Percentiles rank a stretch among this genome's conserved stretches.
phyloP scores from a whole-genome alignment of 23 tunicate species.

The Halocynthia roretzi region DNA sequence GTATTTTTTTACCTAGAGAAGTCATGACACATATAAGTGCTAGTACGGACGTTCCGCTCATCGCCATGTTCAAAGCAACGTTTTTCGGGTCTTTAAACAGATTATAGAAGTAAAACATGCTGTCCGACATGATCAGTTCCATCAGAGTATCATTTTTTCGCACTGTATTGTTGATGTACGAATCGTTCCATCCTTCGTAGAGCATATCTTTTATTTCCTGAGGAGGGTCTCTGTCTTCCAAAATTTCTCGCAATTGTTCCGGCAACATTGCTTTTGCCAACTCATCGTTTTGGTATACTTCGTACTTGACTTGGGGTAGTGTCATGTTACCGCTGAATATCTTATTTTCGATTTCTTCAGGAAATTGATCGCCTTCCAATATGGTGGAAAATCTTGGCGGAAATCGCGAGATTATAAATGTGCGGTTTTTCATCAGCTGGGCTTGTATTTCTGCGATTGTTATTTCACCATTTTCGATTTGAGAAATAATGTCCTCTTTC shows the following conservation, averaged over 20 bases:
- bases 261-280: constrained; percentile 42
- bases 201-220: constrained; percentile 26
- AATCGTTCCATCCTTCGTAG: constrained; percentile 41
- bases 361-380: constrained; percentile 43
- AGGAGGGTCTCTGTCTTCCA: constrained; percentile 56
- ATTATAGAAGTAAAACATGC: constrained; percentile 54
- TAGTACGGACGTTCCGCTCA: constrained; percentile 40
- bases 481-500: not conserved
- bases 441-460: constrained; percentile 34
- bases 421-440: constrained; percentile 33
- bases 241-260: constrained; percentile 26
- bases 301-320: constrained; percentile 10
- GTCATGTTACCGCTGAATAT: constrained; percentile 37
- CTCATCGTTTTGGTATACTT: constrained; percentile 40
- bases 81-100: constrained; percentile 55
- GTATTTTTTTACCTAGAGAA: constrained; percentile 52
- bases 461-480: constrained; percentile 31
- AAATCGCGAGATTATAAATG: constrained; percentile 40
- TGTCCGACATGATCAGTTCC: constrained; percentile 58
- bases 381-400: constrained; percentile 21
- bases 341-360: constrained; percentile 35
- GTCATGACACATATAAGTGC: constrained; percentile 66
- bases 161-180: constrained; percentile 23
- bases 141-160: constrained; percentile 28
- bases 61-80: constrained; percentile 39